Conservation (phyloP, 1,140 invertebrate genomes). For the Sesamia nonagrioides region DNA sequence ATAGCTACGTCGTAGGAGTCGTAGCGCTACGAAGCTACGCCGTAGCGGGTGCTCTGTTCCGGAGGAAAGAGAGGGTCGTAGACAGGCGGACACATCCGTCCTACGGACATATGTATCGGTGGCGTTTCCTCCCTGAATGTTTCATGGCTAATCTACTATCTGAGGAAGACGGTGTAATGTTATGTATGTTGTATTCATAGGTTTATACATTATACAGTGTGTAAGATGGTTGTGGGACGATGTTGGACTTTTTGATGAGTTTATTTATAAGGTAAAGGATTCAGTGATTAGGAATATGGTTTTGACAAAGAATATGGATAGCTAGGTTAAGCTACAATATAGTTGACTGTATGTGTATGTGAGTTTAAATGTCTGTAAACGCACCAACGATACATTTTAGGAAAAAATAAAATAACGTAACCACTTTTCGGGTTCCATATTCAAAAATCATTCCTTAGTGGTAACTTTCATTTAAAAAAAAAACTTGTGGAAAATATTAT, state of each 20-base stretch:
- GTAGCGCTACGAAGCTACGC: slow-evolving; percentile 58
- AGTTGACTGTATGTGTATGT: no score
- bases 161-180: slow-evolving; percentile 11
- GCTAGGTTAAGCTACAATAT: no score
- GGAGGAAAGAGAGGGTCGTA: slow-evolving; percentile 63
- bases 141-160: slow-evolving; percentile 50
- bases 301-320: no score
- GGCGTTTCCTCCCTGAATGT: slow-evolving; percentile 50
- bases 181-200: not conserved
- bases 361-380: no score
- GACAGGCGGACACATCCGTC: slow-evolving; percentile 70
- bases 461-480: no score
- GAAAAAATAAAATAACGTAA: no score
- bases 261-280: no score
- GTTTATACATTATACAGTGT: slow-evolving; percentile 1
- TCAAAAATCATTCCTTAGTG: no score
- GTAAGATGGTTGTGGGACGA: not conserved
- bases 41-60: slow-evolving; percentile 58
- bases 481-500: no score
- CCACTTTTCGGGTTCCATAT: no score
- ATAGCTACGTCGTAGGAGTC: slow-evolving; percentile 35
- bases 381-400: no score
- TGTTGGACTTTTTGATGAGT: not conserved
- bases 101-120: slow-evolving; percentile 56
- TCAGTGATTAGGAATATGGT: no score